Evolutionary conservation across 2,888 invertebrate species (phyloP), one percentile per base, ranked within the genome.

Genomic region (Macroteleia sp.): DNA sequence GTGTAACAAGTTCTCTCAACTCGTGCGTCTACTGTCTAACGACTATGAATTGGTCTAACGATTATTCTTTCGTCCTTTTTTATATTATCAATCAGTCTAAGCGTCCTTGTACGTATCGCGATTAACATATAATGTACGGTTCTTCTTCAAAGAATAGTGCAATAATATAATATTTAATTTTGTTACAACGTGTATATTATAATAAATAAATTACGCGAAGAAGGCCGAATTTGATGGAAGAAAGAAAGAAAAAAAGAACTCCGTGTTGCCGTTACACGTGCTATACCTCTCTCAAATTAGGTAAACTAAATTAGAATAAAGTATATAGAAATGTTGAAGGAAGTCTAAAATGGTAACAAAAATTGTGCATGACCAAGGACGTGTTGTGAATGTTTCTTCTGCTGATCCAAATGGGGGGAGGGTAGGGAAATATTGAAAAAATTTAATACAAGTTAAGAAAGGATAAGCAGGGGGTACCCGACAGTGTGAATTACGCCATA

Each of bases 201-300:
- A 64, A 78, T 48, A 56, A 61, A 61, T 54, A 57, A 69, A 69
- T 57, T 48, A 59, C 19, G 61, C 59, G 59, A 71, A 66, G 77
- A 66, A 77, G 69, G 57, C 69, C 69, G 76, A 69, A 76, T 76
- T 76, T 50, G 59, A 74, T 25, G 10, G 42, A 59, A 50, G 17
- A 52, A 48, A 28, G 34, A 34, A 52, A 50, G 20, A 20, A 70
- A 57, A 12, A 30, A 64, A 48, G 16, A 64, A 76, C 19, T 57
- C 52, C 71, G 73, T 71, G 76, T 79, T 75, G 77, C 66, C 41
- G 73, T 78, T 74, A 80, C 64, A 80, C 80, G 82, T 80, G 82
- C 83, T 80, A 82, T 82, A 82, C 79, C 79, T 82, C 79, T 77
- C 66, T 82, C 74, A 77, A 80, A 77, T 81, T 81, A 81, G 75